These are phyloP conservation scores for Oreochromis mossambicus DNA, from an alignment of 2,797 vertebrate genomes.

Conservation along the genomic window DNA sequence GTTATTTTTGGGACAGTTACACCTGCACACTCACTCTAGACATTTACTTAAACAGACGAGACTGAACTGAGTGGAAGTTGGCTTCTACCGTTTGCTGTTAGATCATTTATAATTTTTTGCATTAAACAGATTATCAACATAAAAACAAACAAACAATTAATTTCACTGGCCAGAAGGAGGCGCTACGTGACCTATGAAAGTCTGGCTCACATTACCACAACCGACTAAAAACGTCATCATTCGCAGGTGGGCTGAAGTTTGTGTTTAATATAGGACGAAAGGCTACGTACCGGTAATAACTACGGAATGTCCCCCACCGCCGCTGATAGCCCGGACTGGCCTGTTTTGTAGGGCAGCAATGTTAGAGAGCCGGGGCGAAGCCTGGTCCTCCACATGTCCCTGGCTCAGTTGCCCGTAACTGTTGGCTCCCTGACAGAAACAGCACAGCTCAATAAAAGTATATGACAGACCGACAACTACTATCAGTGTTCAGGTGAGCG, in stretches of 20 bases:
- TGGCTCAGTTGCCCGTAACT: slow-evolving; percentile 91
- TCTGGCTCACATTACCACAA: neutral
- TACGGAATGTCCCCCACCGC: slow-evolving; percentile 88
- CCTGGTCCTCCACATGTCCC: slow-evolving; percentile 82
- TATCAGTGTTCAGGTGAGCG: fast-evolving
- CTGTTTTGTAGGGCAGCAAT: slow-evolving; percentile 42
- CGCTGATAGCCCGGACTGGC: slow-evolving; percentile 66
- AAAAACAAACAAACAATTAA: neutral
- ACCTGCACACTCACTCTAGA: neutral
- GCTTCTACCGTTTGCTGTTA: neutral
- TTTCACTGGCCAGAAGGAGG: slow-evolving; percentile 3
- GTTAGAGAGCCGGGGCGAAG: slow-evolving; percentile 68
- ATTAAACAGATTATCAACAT: neutral
- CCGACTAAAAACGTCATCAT: neutral
- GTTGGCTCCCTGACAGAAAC: slow-evolving; percentile 84
- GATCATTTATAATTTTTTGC: neutral
- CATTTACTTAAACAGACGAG: neutral
- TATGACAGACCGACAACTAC: neutral
- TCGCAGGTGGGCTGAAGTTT: neutral
- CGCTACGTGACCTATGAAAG: neutral
- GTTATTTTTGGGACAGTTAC: neutral
- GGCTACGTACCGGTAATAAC: slow-evolving; percentile 77
- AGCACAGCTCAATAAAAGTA: neutral
- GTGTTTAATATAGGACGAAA: neutral
- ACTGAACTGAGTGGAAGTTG: neutral